phyloP scores from a whole-genome alignment of 2,113 vertebrate species.

The Octodon degus region DNA sequence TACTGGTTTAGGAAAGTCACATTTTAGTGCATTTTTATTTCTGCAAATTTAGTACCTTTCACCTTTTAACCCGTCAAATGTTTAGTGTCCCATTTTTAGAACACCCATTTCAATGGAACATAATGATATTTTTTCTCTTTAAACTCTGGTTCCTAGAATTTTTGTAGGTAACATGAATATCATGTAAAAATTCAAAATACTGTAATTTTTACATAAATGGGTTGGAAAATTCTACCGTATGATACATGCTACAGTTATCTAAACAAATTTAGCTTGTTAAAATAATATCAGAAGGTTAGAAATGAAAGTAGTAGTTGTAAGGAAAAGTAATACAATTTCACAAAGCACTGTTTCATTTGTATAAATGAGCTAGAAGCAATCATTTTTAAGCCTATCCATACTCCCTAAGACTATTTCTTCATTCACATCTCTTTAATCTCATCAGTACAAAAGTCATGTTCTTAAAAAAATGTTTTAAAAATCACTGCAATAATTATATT shows the following conservation, averaged over 20 bases:
- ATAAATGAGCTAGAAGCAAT: conserved; percentile 5
- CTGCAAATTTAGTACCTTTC: background rate
- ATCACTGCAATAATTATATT: background rate
- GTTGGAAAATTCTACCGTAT: conserved; percentile 25
- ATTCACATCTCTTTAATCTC: background rate
- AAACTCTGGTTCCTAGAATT: background rate
- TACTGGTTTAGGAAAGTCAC: background rate
- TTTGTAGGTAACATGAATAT: background rate
- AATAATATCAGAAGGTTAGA: background rate
- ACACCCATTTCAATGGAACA: background rate
- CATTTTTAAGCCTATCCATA: background rate
- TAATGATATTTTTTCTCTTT: background rate
- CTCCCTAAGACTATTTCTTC: conserved; percentile 10
- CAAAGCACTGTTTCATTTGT: conserved; percentile 39
- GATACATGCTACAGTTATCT: background rate
- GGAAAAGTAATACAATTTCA: conserved; percentile 23
- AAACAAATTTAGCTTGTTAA: conserved; percentile 53
- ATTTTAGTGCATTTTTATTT: background rate
- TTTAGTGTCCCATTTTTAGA: background rate
- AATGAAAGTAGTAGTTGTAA: background rate
- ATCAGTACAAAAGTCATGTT: background rate
- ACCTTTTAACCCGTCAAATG: background rate
- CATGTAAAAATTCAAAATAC: background rate
- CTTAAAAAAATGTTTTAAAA: background rate
- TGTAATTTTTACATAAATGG: background rate